Base-by-base conservation (phyloP, 30 jellyfish, hydroid and myxozoan species). In the Clytia hemisphaerica region DNA sequence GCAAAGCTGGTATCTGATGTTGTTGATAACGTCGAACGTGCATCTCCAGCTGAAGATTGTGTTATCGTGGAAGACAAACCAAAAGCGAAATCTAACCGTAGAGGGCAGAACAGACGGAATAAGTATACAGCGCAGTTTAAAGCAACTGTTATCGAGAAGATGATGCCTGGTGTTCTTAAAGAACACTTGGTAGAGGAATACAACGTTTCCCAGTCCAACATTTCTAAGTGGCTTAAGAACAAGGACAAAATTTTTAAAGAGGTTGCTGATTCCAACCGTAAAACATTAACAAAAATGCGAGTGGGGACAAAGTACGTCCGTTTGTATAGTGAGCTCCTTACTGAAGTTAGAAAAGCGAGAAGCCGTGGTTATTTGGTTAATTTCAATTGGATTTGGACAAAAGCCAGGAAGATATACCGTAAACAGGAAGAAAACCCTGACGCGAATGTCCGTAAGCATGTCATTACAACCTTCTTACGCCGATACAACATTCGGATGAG, bases 401-500 rank as follows among this genome's bases (percentile, higher is more conserved):
- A 40, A 40, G 53, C 53, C 53, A 40, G 53, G 53, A 40, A 40
- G 53, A 40, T 40, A 40, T 40, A 40, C 53, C 53, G 53, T 40
- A 40, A 40, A 40, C 53, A 40, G 53, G 53, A 40, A 40, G 53
- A 40, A 10, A 40, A 40, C 53, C 53, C 53, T 40, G 53, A 40
- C 53, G 53, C 53, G 53, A 40, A 40, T 40, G 53, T 40, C 53
- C 53, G 53, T 40, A 40, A 40, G 53, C 53, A 40, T 40, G 53
- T 40, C 53, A 40, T 40, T 16, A 40, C 53, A 40, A 40, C 53
- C 53, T 40, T 40, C 53, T 40, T 40, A 40, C 53, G 53, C 53
- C 53, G 53, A 40, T 40, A 40, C 53, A 40, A 40, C 53, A 40
- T 40, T 6, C 37, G 81, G 44, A 30, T 53, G 72, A 37, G 81